Percentiles rank a stretch among this genome's conserved stretches.
These are phyloP conservation scores for Catostomus latipinnis DNA, from an alignment of 2,797 vertebrate species.

Conservation along the genomic window DNA sequence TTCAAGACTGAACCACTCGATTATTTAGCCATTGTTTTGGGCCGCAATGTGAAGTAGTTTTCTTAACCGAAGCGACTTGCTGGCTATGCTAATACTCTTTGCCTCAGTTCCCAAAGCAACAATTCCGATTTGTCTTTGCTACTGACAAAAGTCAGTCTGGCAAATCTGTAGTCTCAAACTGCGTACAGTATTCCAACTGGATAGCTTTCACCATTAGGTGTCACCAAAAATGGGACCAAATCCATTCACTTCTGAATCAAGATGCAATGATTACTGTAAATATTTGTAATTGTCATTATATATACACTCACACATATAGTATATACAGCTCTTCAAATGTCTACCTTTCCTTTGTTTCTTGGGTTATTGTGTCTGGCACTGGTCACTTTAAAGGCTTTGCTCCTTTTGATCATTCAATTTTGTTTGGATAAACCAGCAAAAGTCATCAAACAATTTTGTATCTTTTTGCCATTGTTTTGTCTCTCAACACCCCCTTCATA, in stretches of 20 bases:
- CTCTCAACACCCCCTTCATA: not conserved
- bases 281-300: constrained; percentile 70
- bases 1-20: not conserved
- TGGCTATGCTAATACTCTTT: constrained; percentile 30
- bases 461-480: not conserved
- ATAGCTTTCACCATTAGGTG: not conserved
- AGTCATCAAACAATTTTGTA: constrained; percentile 1
- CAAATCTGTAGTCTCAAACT: constrained; percentile 61
- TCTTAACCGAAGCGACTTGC: constrained; percentile 10
- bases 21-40: constrained; percentile 1
- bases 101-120: constrained; percentile 2
- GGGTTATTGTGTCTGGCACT: constrained; percentile 75
- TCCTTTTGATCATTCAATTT: constrained; percentile 35
- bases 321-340: constrained; percentile 33
- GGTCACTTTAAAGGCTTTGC: constrained; percentile 78
- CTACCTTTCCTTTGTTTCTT: constrained; percentile 63
- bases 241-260: constrained; percentile 40
- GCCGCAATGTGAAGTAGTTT: constrained; percentile 35
- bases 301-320: not conserved
- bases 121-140: not conserved
- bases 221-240: constrained; percentile 32
- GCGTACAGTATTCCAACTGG: constrained; percentile 52
- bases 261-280: constrained; percentile 70
- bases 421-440: constrained; percentile 13
- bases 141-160: not conserved